Conservation (phyloP, 2,888 invertebrate species). For the Tigriopus californicus region DNA sequence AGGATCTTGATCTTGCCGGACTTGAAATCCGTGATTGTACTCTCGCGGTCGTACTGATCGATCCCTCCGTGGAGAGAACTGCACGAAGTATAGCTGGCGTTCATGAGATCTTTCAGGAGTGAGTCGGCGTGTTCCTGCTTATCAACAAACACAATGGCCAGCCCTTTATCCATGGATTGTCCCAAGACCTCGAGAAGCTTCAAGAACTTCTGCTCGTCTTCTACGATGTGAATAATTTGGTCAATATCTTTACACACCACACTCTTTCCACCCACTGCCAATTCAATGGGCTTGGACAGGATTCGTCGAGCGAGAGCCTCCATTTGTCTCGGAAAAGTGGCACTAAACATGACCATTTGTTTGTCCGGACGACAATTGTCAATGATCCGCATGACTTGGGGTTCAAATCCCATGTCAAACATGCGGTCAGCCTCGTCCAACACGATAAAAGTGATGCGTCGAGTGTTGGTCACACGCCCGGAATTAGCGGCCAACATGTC, state of each 20-base stretch:
- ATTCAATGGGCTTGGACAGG: constrained; percentile 83
- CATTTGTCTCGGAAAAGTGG: constrained; percentile 97
- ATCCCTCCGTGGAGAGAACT: constrained; percentile 97
- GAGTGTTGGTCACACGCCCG: constrained; percentile 78
- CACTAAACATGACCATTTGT: constrained; percentile 97
- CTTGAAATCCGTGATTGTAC: constrained; percentile 93
- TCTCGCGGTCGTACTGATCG: constrained; percentile 97
- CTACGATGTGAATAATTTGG: constrained; percentile 70
- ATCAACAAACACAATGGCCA: constrained; percentile 90
- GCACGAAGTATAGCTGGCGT: constrained; percentile 74
- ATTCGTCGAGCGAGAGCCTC: constrained; percentile 89
- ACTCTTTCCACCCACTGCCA: constrained; percentile 88
- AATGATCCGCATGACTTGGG: constrained; percentile 91
- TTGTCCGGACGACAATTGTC: constrained; percentile 91
- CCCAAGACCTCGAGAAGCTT: constrained; percentile 95
- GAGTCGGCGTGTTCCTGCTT: constrained; percentile 59
- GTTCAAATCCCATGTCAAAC: constrained; percentile 99
- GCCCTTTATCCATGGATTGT: constrained; percentile 73
- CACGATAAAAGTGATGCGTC: constrained; percentile 91
- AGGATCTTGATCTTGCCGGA: constrained; percentile 74
- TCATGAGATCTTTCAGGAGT: constrained; percentile 79
- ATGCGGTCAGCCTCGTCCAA: constrained; percentile 97
- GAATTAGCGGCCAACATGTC: constrained; percentile 98
- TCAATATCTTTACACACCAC: constrained; percentile 95
- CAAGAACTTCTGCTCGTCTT: constrained; percentile 92